Evolutionary conservation across 2,797 vertebrate species (phyloP).

Genomic region (Rhinatrema bivittatum): DNA sequence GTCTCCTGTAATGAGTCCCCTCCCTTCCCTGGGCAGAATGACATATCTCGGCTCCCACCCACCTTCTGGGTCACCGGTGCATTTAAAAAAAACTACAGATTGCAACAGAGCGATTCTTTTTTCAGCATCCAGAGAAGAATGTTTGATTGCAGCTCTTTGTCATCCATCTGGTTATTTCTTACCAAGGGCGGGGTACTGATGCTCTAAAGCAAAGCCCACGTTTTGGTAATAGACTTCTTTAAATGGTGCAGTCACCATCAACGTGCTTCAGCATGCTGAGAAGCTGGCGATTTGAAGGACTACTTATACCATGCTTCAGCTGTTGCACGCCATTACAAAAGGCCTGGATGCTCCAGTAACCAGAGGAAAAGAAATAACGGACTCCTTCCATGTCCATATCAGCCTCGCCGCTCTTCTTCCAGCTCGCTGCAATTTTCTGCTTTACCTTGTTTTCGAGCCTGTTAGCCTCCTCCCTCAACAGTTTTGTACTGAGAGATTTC

Average conservation of each 20-base stretch:
- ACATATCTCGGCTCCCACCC: no score
- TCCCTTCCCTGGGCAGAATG: no score
- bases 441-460: fast-evolving
- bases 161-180: neutral
- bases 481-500: neutral
- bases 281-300: fast-evolving
- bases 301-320: fast-evolving
- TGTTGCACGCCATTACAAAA: neutral
- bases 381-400: neutral
- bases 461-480: neutral
- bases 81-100: no score
- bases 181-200: neutral
- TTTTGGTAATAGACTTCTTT: neutral
- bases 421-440: fast-evolving
- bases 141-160: no score
- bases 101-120: no score
- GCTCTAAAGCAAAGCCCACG: neutral
- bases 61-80: no score
- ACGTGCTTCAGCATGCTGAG: fast-evolving
- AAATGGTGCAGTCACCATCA: neutral
- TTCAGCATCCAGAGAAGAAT: no score
- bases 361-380: fast-evolving
- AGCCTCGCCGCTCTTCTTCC: neutral
- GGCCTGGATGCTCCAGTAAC: neutral
- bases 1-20: no score